Percentiles rank a stretch among this genome's conserved stretches.
These are phyloP conservation scores for Megaleporinus macrocephalus DNA, from an alignment of 2,113 vertebrate genomes.

Conservation along the genomic window DNA sequence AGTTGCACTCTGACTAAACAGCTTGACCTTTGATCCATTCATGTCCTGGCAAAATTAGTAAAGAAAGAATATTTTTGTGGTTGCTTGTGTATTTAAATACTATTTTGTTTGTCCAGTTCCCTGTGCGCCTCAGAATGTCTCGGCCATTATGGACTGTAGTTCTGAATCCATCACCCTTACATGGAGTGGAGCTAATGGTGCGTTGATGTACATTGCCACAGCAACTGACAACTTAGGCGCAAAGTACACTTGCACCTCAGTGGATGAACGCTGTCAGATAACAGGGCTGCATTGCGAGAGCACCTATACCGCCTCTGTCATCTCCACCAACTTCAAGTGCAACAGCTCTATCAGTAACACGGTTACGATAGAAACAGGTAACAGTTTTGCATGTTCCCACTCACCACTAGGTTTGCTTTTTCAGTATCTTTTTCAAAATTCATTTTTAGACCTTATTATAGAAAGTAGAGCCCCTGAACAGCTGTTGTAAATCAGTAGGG, in stretches of 20 bases:
- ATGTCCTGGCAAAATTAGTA: too few species aligned
- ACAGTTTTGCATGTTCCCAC: background rate
- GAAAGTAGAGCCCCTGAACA: too few species aligned
- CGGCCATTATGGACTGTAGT: slow-evolving; percentile 66
- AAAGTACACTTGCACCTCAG: slow-evolving; percentile 63
- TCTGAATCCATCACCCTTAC: slow-evolving; percentile 62
- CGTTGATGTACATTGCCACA: slow-evolving; percentile 66
- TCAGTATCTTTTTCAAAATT: too few species aligned
- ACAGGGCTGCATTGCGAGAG: slow-evolving; percentile 71
- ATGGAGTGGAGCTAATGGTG: slow-evolving; percentile 65
- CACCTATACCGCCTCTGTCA: slow-evolving; percentile 65
- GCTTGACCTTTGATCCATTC: too few species aligned
- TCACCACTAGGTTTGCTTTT: too few species aligned
- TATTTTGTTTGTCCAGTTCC: slow-evolving; percentile 65
- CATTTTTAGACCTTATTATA: too few species aligned
- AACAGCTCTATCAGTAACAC: slow-evolving; percentile 73
- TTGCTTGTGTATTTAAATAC: background rate
- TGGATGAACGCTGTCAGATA: slow-evolving; percentile 62
- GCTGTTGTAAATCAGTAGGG: too few species aligned
- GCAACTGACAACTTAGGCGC: slow-evolving; percentile 59
- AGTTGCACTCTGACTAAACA: too few species aligned
- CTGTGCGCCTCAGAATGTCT: slow-evolving; percentile 69
- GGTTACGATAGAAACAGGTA: slow-evolving; percentile 76
- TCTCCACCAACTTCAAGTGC: slow-evolving; percentile 73
- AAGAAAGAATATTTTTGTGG: too few species aligned